Conservation (phyloP, 2,888 invertebrate species). For the Disparrhopalites patrizii region DNA sequence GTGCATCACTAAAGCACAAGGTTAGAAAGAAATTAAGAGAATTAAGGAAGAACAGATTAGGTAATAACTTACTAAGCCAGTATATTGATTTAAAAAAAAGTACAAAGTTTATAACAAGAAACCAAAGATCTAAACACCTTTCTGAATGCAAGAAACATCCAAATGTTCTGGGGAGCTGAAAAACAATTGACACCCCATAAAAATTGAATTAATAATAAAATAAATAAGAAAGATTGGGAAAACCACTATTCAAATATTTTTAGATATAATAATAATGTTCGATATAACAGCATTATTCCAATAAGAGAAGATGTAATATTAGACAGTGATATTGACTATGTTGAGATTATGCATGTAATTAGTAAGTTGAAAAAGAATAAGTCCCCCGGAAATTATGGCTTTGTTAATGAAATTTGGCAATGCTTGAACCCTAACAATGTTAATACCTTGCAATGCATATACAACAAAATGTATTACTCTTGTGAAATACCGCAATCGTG, state of each 20-base stretch:
- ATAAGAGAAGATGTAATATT: not conserved
- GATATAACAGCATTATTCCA: not conserved
- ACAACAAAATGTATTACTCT: not conserved
- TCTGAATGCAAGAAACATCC: not conserved
- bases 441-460: not conserved
- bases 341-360: not conserved
- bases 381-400: not conserved
- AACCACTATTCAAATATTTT: not conserved
- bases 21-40: not conserved
- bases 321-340: not conserved
- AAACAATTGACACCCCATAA: not conserved
- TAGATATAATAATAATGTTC: not conserved
- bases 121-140: not conserved
- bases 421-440: not conserved
- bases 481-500: not conserved
- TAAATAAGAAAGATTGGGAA: not conserved
- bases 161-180: not conserved
- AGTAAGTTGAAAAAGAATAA: not conserved
- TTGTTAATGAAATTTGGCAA: not conserved
- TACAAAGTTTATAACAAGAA: not conserved
- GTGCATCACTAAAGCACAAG: not conserved
- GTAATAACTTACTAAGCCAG: not conserved
- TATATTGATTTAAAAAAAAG: not conserved
- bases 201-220: not conserved
- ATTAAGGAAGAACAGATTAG: no score